Evolutionary conservation across 1,140 invertebrate genomes (phyloP).

Genomic region (Drosophila burlai): DNA sequence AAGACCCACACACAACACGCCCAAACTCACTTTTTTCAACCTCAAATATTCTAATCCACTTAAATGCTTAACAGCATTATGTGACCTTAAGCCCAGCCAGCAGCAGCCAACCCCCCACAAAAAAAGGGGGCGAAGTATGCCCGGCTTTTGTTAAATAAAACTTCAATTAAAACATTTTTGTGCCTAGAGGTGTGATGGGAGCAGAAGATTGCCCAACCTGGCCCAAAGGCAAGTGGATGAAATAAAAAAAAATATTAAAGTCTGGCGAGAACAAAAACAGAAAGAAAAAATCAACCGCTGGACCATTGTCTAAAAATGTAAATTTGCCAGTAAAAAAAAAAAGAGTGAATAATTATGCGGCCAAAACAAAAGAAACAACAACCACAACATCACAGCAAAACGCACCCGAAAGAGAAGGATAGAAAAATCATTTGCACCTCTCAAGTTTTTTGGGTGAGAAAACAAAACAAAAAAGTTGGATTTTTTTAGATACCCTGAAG

Average conservation of each 20-base stretch:
- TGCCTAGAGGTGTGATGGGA: constrained; percentile 39
- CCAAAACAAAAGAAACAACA: constrained; percentile 44
- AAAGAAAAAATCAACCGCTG: constrained; percentile 49
- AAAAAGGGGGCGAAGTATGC: constrained; percentile 11
- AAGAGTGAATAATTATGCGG: constrained; percentile 77
- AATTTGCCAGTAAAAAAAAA: constrained; percentile 59
- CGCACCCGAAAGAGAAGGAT: constrained; percentile 16
- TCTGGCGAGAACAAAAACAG: constrained; percentile 23
- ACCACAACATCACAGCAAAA: background rate
- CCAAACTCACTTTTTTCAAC: constrained; percentile 47
- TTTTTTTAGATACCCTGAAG: constrained; percentile 17
- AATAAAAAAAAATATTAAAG: constrained; percentile 15
- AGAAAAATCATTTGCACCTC: constrained; percentile 70
- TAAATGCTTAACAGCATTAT: constrained; percentile 82
- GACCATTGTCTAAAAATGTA: constrained; percentile 79
- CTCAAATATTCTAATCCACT: constrained; percentile 81
- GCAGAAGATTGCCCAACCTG: constrained; percentile 62
- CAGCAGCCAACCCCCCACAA: background rate
- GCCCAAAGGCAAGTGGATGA: constrained; percentile 49
- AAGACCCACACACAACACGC: constrained; percentile 10
- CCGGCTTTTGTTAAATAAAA: constrained; percentile 72
- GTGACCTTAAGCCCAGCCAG: constrained; percentile 33
- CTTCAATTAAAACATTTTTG: constrained; percentile 80
- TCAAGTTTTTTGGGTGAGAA: constrained; percentile 54
- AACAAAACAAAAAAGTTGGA: constrained; percentile 39